A percentile compares a stretch with the other conserved stretches of the same genome.
These are phyloP conservation scores for Rattus norvegicus DNA, from an alignment of 2,113 vertebrate genomes.

Conservation along the genomic window GRCr8 NC_086025.1:35228501-35229000, in stretches of 20 bases:
- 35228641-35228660: background rate
- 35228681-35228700: background rate
- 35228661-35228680: background rate
- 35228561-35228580: conserved; percentile 8
- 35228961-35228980: background rate
- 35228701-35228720: background rate
- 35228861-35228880: background rate
- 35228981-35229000: background rate
- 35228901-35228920: background rate
- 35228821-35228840: background rate
- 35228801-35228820: background rate
- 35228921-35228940: background rate
- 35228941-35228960: background rate
- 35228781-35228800: background rate
- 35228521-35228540: conserved; percentile 49
- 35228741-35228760: background rate
- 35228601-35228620: background rate
- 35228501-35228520: conserved; percentile 26
- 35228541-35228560: background rate
- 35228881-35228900: background rate
- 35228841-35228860: background rate
- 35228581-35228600: background rate
- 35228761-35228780: background rate
- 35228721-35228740: background rate
- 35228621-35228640: background rate